Evolutionary conservation across 1,140 invertebrate genomes (phyloP), one percentile per base, ranked within the genome.

Genomic region (Leptonema lineaticorne): DNA sequence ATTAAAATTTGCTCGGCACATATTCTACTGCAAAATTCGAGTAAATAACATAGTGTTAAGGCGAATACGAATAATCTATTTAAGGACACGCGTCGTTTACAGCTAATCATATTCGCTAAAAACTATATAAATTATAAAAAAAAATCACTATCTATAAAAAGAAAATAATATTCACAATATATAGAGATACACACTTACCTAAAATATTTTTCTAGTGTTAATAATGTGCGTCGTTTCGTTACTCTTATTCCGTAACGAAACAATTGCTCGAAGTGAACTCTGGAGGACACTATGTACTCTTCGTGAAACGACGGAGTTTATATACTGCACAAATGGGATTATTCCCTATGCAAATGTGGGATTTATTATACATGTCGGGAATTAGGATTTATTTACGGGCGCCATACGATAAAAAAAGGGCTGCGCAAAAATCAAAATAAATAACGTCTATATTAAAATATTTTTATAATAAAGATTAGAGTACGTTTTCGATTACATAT

Each of bases 341-440:
- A 64, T 45, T 7, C 20, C 16, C 27, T 64, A 64, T 64, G 62
- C 45, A 50, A 64, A 64, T 64, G 11, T 48, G 45, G 62, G 62
- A 53, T 50, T 64, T 64, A 26, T n/a, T 50, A 30, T 16, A 64
- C 50, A 64, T 64, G 62, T 64, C 14, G 33, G 26, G 62, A 64
- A 50, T 64, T 64, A 64, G 45, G 50, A 53, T 64, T 64, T 64
- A 64, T 64, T 64, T 64, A 46, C 59, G 50, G 27, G 24, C 41
- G 30, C n/a, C 59, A 33, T 48, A 28, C 26, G 1, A 8, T 53
- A 14, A 20, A 41, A 16, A 58, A 27, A 62, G 59, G 59, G 59
- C 14, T 59, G 57, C 18, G 9, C 14, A 3, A 3, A 22, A 11
- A n/a, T n/a, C n/a, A n/a, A n/a, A n/a, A n/a, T n/a, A n/a, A n/a